These are phyloP conservation scores for Neopipo cinnamomea DNA, from an alignment of 2,113 vertebrate species.

Conservation along the genomic window DNA sequence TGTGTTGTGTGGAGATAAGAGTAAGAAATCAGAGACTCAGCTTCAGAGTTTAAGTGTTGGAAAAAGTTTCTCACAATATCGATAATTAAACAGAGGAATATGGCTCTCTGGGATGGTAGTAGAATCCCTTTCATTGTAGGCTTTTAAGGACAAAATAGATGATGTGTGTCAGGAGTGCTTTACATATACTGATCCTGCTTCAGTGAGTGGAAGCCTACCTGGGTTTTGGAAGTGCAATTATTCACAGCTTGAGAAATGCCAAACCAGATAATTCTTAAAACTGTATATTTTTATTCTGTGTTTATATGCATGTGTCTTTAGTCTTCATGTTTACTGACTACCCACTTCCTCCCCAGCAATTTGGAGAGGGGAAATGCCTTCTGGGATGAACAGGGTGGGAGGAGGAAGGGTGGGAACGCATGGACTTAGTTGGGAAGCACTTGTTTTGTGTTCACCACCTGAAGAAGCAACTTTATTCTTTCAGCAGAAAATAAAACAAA, in stretches of 20 bases:
- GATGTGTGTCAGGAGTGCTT: neutral
- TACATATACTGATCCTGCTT: neutral
- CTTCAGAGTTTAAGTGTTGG: neutral
- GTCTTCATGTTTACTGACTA: neutral
- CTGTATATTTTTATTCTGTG: neutral
- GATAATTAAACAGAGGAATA: neutral
- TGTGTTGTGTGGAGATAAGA: neutral
- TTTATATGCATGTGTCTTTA: neutral
- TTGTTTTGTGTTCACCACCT: conserved; percentile 1
- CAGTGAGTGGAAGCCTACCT: neutral
- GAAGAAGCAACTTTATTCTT: neutral
- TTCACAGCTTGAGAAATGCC: neutral
- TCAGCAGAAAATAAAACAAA: neutral
- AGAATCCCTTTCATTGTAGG: neutral
- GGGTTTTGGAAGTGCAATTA: neutral
- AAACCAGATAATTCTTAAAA: neutral
- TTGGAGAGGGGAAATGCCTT: neutral
- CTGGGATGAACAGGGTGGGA: neutral
- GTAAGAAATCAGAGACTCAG: neutral
- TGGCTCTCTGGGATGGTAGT: neutral
- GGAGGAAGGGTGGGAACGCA: neutral
- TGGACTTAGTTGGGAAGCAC: neutral
- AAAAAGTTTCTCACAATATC: neutral
- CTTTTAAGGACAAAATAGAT: neutral
- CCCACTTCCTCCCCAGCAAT: neutral